Base-by-base conservation (phyloP, 2,113 vertebrate species). In the Suncus etruscus region DNA sequence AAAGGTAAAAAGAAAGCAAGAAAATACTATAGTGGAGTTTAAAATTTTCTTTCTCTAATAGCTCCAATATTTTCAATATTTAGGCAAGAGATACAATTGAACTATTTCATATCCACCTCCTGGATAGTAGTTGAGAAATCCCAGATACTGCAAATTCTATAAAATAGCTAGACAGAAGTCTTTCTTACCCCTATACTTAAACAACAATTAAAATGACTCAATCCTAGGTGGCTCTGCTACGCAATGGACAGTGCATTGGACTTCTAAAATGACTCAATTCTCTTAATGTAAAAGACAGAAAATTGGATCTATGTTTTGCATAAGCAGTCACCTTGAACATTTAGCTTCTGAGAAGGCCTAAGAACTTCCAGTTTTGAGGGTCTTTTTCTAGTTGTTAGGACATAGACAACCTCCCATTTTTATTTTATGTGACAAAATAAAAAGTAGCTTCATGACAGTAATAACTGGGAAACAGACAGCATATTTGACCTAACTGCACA, bases 391-490 rank as follows among this genome's bases (percentile, higher is more conserved):
- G 29, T 66, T 70, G 39, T 2, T 61, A 80, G 94, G 47, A 50
- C 72, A 90, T 24, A 83, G 32, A 31, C 45, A 93, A 89, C 31
- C 66, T 78, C 87, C 75, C 76, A 92, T 89, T 94, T 95, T 93
- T 75, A 93, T 96, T 94, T 94, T 79, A 90, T 87, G 94, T 94
- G 95, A 95, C 88, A 95, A 93, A 95, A 94, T 95, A 94, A 94
- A 92, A 95, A 92, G 90, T 81, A 94, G 91, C 29, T 96, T 94
- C 0, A 0, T 94, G 94, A 93, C 86, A 95, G 90, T 96, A 96
- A 95, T 91, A 94, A 94, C 91, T 94, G 48, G 73, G 83, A 94
- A 8, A 48, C 77, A 94, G 68, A 94, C 83, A 90, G 73, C 91
- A 50, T 78, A 31, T 95, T 78, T 96, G 95, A 94, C 93, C 90